These are phyloP conservation scores for Bradysia coprophila DNA, from an alignment of 1,140 invertebrate genomes.

Conservation along the genomic window DNA sequence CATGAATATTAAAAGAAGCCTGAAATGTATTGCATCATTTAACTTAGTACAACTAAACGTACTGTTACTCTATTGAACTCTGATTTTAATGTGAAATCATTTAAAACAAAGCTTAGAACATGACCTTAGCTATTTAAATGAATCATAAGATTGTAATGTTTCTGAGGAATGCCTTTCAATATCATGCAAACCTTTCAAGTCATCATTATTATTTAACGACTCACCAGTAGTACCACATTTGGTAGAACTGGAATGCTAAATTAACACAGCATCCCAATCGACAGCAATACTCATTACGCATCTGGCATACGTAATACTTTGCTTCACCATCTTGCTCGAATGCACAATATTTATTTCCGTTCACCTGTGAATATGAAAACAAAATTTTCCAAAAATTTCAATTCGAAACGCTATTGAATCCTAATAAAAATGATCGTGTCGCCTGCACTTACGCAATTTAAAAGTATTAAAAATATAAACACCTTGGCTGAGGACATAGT, in stretches of 20 bases:
- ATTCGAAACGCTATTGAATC: background rate
- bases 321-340: background rate
- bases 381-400: background rate
- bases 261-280: conserved; percentile 1
- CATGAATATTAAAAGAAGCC: conserved; percentile 2
- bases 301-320: background rate
- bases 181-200: too few species aligned
- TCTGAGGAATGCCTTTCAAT: too few species aligned
- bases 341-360: background rate
- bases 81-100: too few species aligned
- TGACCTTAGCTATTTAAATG: too few species aligned
- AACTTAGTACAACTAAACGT: too few species aligned
- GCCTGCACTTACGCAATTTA: background rate
- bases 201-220: too few species aligned
- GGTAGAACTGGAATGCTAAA: conserved; percentile 3
- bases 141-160: too few species aligned
- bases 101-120: too few species aligned
- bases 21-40: too few species aligned
- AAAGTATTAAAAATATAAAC: background rate
- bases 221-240: conserved; percentile 3
- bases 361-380: background rate
- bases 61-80: too few species aligned
- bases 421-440: background rate
- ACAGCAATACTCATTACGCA: conserved; percentile 3
- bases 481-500: too few species aligned